Evolutionary conservation across 2,797 vertebrate genomes (phyloP), one percentile per base, ranked within the genome.

Genomic region (Spinibarbus caldwelli): DNA sequence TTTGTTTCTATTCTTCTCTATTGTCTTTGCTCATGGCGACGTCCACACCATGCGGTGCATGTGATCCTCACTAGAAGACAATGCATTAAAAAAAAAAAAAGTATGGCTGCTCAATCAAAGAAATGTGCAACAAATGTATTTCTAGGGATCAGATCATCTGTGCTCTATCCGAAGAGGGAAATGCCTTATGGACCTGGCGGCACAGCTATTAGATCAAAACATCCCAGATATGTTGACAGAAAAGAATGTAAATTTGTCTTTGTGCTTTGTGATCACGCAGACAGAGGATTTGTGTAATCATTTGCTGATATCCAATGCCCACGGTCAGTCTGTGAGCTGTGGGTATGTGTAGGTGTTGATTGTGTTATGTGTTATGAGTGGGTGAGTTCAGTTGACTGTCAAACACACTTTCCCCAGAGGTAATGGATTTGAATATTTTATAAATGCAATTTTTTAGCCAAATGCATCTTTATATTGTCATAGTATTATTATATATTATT

Each of bases 301-400:
- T 86, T 59, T 91, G 91, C 90, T 88, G 91, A 90, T 93, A 93
- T 94, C 91, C 93, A 93, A 92, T 92, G 78, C 89, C 90, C 87
- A 86, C 92, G 91, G 92, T 92, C 91, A 88, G 88, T 88, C 87
- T 90, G 92, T 91, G 94, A 94, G 94, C 92, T 92, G 93, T 94
- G 93, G 92, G 91, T 88, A 82, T 90, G 83, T 88, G 89, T 86
- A 73, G 85, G 85, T 88, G 85, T 87, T 82, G 79, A 89, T 90
- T 90, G 85, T 86, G 83, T 88, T 84, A 43, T 57, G 83, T 84
- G 83, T 87, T 87, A 72, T 85, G 87, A 88, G 82, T 86, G 79
- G 83, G 87, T 86, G 86, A 87, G 86, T 85, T 84, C 86, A 89
- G 52, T 77, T 89, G 88, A 88, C 81, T 82, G 78, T 78, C 68